A percentile compares a stretch with the other conserved stretches of the same genome.
These are phyloP conservation scores for Ecdyonurus torrentis DNA, from an alignment of 2,888 invertebrate genomes.

Conservation along the genomic window DNA sequence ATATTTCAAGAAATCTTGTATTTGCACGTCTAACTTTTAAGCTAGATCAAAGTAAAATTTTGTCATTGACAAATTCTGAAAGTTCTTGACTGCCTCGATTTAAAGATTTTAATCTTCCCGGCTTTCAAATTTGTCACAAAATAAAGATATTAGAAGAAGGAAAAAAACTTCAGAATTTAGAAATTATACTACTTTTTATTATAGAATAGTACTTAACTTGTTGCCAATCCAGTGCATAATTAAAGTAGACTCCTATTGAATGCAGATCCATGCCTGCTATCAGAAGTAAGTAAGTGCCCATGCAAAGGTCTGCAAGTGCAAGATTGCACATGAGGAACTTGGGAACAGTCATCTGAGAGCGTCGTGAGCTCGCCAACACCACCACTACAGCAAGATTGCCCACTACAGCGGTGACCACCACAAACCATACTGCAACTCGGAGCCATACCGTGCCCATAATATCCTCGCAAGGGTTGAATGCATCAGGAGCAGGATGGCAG, in stretches of 20 bases:
- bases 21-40: too few relatives aligned
- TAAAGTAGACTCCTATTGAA: conserved; percentile 75
- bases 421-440: conserved; percentile 71
- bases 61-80: too few relatives aligned
- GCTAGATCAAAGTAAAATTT: too few relatives aligned
- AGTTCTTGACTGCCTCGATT: too few relatives aligned
- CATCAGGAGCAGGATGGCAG: conserved; percentile 60
- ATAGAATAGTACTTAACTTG: too few relatives aligned
- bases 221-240: conserved; percentile 83
- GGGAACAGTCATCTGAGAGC: conserved; percentile 33
- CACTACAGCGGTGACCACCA: conserved; percentile 60
- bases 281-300: conserved; percentile 68
- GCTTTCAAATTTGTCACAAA: too few relatives aligned
- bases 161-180: too few relatives aligned
- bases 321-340: conserved; percentile 66
- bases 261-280: conserved; percentile 70
- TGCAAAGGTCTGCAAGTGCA: conserved; percentile 75
- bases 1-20: too few relatives aligned
- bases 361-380: conserved; percentile 45
- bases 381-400: conserved; percentile 70
- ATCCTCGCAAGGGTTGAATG: conserved; percentile 76
- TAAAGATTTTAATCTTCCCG: too few relatives aligned
- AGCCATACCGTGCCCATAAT: conserved; percentile 71
- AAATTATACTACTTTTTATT: too few relatives aligned
- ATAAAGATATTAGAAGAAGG: too few relatives aligned